Conservation (phyloP, 2,797 vertebrate genomes). For the Crotalus adamanteus region DNA sequence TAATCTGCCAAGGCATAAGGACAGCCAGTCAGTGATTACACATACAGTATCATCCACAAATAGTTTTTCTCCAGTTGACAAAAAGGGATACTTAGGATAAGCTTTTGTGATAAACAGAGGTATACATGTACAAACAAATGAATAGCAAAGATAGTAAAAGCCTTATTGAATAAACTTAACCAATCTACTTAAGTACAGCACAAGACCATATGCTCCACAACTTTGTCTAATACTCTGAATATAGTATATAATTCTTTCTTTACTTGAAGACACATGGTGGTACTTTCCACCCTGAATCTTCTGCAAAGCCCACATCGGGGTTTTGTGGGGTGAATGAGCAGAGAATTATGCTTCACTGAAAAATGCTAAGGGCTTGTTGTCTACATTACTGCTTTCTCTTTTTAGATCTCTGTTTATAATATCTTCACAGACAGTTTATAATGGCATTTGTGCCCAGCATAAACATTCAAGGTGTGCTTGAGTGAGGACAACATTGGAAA, state of each 20-base stretch:
- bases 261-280: background rate
- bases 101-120: background rate
- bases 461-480: slow-evolving; percentile 21
- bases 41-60: background rate
- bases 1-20: background rate
- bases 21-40: background rate
- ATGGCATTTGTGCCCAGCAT: slow-evolving; percentile 31
- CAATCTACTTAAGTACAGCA: background rate
- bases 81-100: background rate
- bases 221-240: background rate
- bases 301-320: background rate
- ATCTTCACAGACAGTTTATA: background rate
- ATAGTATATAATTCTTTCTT: background rate
- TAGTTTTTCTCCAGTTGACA: background rate
- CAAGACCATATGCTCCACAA: accelerated
- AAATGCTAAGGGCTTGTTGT: background rate
- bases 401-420: slow-evolving; percentile 41
- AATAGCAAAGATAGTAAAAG: background rate
- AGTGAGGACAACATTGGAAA: background rate
- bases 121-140: background rate
- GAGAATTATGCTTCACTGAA: background rate
- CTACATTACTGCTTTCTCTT: slow-evolving; percentile 9
- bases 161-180: background rate
- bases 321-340: background rate
- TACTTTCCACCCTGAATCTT: background rate